A percentile compares a stretch with the other conserved stretches of the same genome.
Conservation (phyloP, 2,888 invertebrate genomes). For the Synergus itoensis region DNA sequence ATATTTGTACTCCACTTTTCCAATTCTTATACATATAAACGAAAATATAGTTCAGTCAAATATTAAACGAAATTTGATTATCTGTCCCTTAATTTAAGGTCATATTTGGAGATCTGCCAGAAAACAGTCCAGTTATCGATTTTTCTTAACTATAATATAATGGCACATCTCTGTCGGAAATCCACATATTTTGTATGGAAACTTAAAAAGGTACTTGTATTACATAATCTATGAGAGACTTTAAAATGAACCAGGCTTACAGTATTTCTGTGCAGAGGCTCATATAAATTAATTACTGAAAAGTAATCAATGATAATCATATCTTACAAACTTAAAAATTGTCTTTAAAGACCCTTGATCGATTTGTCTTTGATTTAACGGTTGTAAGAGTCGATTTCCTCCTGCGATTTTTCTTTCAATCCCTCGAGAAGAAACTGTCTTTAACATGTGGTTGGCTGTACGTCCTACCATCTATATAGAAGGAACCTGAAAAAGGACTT, state of each 20-base stretch:
- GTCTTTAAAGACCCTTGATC: background rate
- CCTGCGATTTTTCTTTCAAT: conserved; percentile 11
- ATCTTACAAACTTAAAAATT: background rate
- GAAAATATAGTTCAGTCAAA: background rate
- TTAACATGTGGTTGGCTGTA: background rate
- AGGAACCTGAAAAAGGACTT: conserved; percentile 47
- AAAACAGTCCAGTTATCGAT: background rate
- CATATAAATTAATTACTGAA: background rate
- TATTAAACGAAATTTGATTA: conserved; percentile 9
- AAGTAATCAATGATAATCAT: background rate
- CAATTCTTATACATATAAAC: background rate
- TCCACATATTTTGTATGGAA: background rate
- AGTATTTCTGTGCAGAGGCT: background rate
- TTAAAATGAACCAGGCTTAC: background rate
- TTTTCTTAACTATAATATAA: too few species aligned
- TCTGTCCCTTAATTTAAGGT: background rate
- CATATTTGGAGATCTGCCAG: background rate
- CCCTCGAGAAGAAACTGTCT: conserved; percentile 5
- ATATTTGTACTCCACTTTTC: too few species aligned
- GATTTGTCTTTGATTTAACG: background rate
- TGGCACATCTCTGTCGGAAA: background rate
- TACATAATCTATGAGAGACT: background rate
- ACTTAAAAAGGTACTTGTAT: background rate
- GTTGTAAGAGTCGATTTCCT: background rate
- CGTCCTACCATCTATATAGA: background rate